Evolutionary conservation across 1,140 invertebrate species (phyloP), one percentile per base, ranked within the genome.

Genomic region (Halyomorpha halys): DNA sequence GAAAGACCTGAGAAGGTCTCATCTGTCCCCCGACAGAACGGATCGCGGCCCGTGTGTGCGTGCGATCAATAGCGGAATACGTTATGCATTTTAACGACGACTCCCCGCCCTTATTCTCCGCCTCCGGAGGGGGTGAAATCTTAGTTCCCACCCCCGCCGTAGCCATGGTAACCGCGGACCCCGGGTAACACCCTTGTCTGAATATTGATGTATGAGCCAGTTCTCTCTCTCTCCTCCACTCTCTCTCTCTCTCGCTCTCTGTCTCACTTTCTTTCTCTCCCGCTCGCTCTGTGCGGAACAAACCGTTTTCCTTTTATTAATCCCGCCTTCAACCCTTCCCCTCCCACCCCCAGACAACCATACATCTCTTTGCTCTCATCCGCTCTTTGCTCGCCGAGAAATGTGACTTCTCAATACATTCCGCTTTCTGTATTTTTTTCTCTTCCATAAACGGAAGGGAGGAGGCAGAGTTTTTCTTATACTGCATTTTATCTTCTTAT

Each of bases 31-130:
- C 8, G 27, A 8, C 27, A 8, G 27, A 4, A n/a, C n/a, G 27
- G 3, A 8, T 30, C 11, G 1, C 6, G 4, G 34, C 6, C 6
- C 13, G 34, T 39, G 34, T 39, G 34, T 39, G 34, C 51, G 34
- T 45, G 34, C 45, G 59, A 68, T 68, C 64, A 68, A 65, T 68
- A 65, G 39, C 63, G 65, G 64, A 68, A 65, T 68, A 68, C 60
- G 66, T 67, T 67, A 67, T 67, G 66, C 66, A 67, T 67, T 67
- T 67, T 67, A 67, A 67, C 66, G 66, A 68, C 61, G 60, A 11
- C 61, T 16, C 51, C n/a, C 51, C 30, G 49, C 34, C 51, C 51
- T 44, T 63, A 19, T 63, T 44, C 51, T 56, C 51, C 61, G 15
- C 61, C 47, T 51, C 44, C 61, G 53, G 53, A 6, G 53, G 53